Base-by-base conservation (phyloP, 2,888 invertebrate genomes). In the Geotrupes spiniger region DNA sequence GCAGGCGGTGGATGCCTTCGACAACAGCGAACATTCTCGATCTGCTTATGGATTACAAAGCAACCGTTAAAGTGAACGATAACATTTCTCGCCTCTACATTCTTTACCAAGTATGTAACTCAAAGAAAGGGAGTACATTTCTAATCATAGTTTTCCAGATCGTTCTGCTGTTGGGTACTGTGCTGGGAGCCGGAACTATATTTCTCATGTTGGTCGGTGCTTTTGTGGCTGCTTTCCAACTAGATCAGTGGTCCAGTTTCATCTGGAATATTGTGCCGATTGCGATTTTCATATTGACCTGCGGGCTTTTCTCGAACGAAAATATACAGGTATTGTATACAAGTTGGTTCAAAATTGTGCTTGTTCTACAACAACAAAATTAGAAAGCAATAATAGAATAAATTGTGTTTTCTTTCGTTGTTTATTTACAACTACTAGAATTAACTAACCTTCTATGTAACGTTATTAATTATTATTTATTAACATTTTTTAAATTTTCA, bases 1-100 rank as follows among this genome's bases (percentile, higher is more conserved):
- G 96, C 9, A 81, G 96, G 9, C 82, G 96, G 28, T 97, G 96
- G 96, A 92, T 94, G 51, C 95, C 96, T 1, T 96, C 96, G 1
- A 97, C 96, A 0, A 89, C 94, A 71, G 95, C 94, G 25, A 97
- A 97, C 69, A 93, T 96, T 60, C 77, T 94, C 57, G 96, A 97
- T 72, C 77, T 97, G 48, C 76, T 94, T 0, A 77, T 78, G 6
- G 88, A 91, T 66, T 85, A 87, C 54, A 84, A 86, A 59, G 78
- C 82, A 51, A 92, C 92, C 1, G 84, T 93, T 12, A 77, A 81
- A 65, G 79, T 87, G 41, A 97, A 97, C 66, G 90, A 93, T 62
- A 91, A 91, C 63, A 93, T 97, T 62, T 94, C 94, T 0, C 81
- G 81, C 62, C 74, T 84, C 0, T 92, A 92, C 63, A 85, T 92